Base-by-base conservation (phyloP, 64 coral and sea anemone species). In the Pocillopora verrucosa region DNA sequence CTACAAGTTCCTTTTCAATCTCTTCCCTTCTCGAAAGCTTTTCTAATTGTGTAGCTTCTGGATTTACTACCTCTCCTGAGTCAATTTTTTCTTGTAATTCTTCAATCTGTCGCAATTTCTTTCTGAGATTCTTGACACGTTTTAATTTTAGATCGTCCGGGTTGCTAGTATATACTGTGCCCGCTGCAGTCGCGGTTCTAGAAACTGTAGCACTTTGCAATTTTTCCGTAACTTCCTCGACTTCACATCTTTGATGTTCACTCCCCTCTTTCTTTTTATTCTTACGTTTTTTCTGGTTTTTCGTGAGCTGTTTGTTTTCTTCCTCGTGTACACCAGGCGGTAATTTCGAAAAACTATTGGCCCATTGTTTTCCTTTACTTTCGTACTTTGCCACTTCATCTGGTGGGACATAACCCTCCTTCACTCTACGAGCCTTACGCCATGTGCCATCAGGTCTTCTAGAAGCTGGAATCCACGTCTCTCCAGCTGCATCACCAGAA, bases 341-440 rank as follows among this genome's bases (percentile, higher is more conserved):
- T 11, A 93, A 67, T 76, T 90, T 88, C 2, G 91, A 89, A 24
- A 79, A 79, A 9, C 87, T 92, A 60, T 93, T 91, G 38, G 82
- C 78, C 97, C 97, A 99, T 34, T 99, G 88, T 72, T 93, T 99
- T 41, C 97, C 97, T 86, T 99, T 99, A 68, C 97, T 99, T 86
- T 99, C 94, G 76, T 99, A 99, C 89, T 95, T 95, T 73, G 95
- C 91, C 38, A 92, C 94, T 76, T 99, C 97, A 89, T 99, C 97
- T 59, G 91, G 97, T 56, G 97, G 97, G 34, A 99, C 91, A 38
- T 93, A 99, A 13, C 97, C 97, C 89, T 95, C 97, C 62, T 95
- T 99, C n/a, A 99, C 93, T 82, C 94, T 88, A 13, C 91, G 88
- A 26, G 97, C 91, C 75, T 99, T 99, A 70, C 97, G 90, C 97